Base-by-base conservation (phyloP, 1,140 invertebrate genomes). In the Drosophila trapezifrons region DNA sequence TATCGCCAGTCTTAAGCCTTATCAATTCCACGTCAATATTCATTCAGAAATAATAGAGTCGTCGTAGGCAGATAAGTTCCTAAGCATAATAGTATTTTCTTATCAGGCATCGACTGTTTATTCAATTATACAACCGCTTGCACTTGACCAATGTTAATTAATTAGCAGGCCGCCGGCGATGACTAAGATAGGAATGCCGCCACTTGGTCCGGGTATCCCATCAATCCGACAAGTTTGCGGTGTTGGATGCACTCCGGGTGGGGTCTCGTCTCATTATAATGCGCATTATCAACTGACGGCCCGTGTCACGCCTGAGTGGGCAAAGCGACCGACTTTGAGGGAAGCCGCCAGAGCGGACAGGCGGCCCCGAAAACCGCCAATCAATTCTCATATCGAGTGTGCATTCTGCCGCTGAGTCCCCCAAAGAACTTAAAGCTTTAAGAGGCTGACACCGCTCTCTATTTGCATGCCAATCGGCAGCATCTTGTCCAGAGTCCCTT, bases 241-340 rank as follows among this genome's bases (percentile, higher is more conserved):
- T 71, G 52, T 6, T n/a, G 56, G 13, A 32, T 20, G 42, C 56
- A 59, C 9, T n/a, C 1, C 13, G 42, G 17, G 18, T 38, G 46
- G 29, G 43, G 45, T 13, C 10, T 13, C 10, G 18, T 60, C 52
- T 64, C 43, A 71, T 71, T 83, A 83, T 86, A 78, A 85, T 81
- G 52, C 46, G 51, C 63, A 66, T 60, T 76, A 87, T 82, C 70
- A 79, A 67, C 67, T 74, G 72, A 73, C 83, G 64, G 56, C 47
- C 66, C 49, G 12, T 74, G 55, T 63, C 46, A 35, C 59, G 76
- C 64, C 51, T 59, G 60, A 74, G 52, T 62, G 45, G 65, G 67
- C 82, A 81, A 72, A 76, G 74, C 66, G 78, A 69, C 62, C 75
- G 27, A 54, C 63, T 35, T 70, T 32, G 35, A 49, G 40, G 59